Base-by-base conservation (phyloP, 2,113 vertebrate species). In the Lophura nycthemera region DNA sequence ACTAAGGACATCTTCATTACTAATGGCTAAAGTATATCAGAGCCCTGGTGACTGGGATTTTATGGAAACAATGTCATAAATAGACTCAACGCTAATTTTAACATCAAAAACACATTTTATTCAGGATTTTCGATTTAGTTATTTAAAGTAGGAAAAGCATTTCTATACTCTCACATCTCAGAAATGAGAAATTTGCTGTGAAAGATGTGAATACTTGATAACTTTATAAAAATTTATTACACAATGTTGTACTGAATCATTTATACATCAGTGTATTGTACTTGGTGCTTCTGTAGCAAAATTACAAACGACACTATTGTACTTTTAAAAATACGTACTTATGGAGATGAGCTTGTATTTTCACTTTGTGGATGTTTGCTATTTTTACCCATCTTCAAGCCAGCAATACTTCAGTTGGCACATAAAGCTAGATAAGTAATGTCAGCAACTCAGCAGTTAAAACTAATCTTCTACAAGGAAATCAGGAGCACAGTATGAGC, bases 151-250 rank as follows among this genome's bases (percentile, higher is more conserved):
- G 71, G n/a, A 92, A 22, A 79, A 83, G 30, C 90, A 87, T 45
- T 96, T 96, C n/a, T 89, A 70, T 90, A 76, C 73, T 92, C 83
- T 92, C 52, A 14, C 89, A 80, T 70, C 13, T 29, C 85, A 92
- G 96, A 97, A 97, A 94, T 92, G n/a, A 92, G 79, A 93, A 82
- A 94, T 97, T 95, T 93, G 22, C 70, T 80, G 32, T 95, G 89
- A 83, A 90, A 94, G 70, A 64, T 92, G 70, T 88, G 91, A 97
- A 95, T 95, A 91, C 69, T 93, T 96, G 95, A 94, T 85, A 93
- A 95, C 97, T 97, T 59, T 95, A 32, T 79, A 57, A 92, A 95
- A 89, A 83, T 10, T 30, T 54, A 54, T 30, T 17, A 30, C 15
- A 54, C 96, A 74, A n/a, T 96, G 74, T 79, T 97, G 57, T 95